Conservation (phyloP, 2,113 vertebrate genomes). For the Galeopterus variegatus region DNA sequence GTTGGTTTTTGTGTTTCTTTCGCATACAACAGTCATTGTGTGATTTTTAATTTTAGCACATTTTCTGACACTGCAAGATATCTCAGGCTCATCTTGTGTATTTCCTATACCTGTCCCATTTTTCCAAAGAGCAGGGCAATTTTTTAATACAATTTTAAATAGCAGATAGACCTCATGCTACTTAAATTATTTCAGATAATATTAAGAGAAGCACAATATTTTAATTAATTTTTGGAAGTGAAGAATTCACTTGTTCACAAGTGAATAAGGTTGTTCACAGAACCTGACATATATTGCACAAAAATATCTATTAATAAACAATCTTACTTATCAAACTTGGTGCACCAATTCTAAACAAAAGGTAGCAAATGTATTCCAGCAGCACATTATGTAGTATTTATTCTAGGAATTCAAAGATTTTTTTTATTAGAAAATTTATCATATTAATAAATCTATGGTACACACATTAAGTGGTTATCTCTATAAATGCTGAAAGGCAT, state of each 20-base stretch:
- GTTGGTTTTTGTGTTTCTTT: not conserved
- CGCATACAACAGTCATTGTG: fast-evolving
- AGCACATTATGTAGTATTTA: not conserved
- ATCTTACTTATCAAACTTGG: not conserved
- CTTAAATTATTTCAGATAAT: not conserved
- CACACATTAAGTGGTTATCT: not conserved
- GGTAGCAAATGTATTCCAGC: not conserved
- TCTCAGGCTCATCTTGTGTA: no score
- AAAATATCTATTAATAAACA: not conserved
- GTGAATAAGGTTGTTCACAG: not conserved
- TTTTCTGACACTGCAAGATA: not conserved
- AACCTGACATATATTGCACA: not conserved
- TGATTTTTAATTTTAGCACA: not conserved
- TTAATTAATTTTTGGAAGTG: slow-evolving; percentile 36
- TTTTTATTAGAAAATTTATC: not conserved
- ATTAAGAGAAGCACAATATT: not conserved
- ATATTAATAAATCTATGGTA: not conserved
- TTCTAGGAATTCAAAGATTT: not conserved
- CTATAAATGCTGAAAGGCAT: not conserved
- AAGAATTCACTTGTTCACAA: slow-evolving; percentile 4
- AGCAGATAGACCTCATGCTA: not conserved
- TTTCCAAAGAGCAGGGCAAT: not conserved
- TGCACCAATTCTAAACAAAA: not conserved
- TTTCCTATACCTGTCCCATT: not conserved
- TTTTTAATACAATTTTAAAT: not conserved